Percentiles rank a stretch among this genome's conserved stretches.
phyloP scores from a whole-genome alignment of 2,888 invertebrate species.

The Microctonus brassicae region DNA sequence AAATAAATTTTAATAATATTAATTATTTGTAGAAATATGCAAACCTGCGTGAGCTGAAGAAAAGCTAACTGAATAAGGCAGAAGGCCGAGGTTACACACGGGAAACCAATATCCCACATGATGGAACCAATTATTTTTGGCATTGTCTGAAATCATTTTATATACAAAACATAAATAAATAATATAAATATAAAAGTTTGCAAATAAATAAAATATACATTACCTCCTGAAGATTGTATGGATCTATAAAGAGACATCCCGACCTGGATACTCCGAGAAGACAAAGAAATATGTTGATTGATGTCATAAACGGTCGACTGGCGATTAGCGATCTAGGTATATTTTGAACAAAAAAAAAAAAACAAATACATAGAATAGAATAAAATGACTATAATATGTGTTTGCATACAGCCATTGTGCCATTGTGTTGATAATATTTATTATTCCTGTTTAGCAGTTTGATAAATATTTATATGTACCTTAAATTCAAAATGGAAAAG shows the following conservation, averaged over 20 bases:
- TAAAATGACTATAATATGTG: not conserved
- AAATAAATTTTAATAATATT: too few relatives aligned
- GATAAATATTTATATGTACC: constrained; percentile 63
- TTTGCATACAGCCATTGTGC: not conserved
- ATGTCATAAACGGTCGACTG: constrained; percentile 72
- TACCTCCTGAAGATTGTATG: constrained; percentile 73
- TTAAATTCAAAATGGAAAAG: constrained; percentile 72
- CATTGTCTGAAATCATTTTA: constrained; percentile 62
- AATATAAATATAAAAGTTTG: not conserved
- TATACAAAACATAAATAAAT: not conserved
- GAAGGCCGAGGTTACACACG: constrained; percentile 73
- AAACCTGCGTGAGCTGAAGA: constrained; percentile 73
- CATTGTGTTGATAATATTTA: too few relatives aligned
- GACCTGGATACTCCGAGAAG: constrained; percentile 71
- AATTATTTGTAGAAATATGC: too few relatives aligned
- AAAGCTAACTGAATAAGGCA: constrained; percentile 73
- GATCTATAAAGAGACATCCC: constrained; percentile 73
- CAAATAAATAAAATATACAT: constrained; percentile 30
- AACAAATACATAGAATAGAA: not conserved
- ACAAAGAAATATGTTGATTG: constrained; percentile 73
- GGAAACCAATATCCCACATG: constrained; percentile 73
- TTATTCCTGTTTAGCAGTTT: too few relatives aligned
- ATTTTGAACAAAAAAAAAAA: constrained; percentile 37
- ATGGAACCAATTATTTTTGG: constrained; percentile 71
- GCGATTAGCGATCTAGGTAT: constrained; percentile 71